These are phyloP conservation scores for Blastobasis adustella DNA, from an alignment of 2,888 invertebrate species.

Conservation along the genomic window DNA sequence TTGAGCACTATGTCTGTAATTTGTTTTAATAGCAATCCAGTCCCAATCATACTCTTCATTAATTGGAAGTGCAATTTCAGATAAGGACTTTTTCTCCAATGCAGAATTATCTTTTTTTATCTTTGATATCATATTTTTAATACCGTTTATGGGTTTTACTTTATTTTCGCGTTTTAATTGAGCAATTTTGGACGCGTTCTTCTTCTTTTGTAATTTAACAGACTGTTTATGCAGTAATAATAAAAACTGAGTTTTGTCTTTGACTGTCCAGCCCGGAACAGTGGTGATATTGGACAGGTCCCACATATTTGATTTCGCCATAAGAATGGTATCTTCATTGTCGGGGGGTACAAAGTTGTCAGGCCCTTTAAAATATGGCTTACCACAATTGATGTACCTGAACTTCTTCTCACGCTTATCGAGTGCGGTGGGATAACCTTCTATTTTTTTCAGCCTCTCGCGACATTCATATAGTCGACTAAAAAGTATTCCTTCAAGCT, in stretches of 20 bases:
- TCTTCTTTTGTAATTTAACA: conserved; percentile 25
- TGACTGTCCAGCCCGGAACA: conserved; percentile 70
- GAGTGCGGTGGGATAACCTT: conserved; percentile 7
- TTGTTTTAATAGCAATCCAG: conserved; percentile 37
- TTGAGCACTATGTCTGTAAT: conserved; percentile 73
- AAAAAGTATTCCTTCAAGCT: conserved; percentile 40
- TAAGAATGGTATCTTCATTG: conserved; percentile 74
- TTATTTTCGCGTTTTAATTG: conserved; percentile 22
- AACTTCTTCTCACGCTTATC: conserved; percentile 26
- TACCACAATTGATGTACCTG: conserved; percentile 56
- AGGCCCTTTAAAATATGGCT: conserved; percentile 81
- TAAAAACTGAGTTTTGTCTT: conserved; percentile 57
- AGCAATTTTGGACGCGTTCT: conserved; percentile 29
- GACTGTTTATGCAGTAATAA: conserved; percentile 58
- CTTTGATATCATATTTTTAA: conserved; percentile 17
- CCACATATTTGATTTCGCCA: conserved; percentile 44
- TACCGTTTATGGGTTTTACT: conserved; percentile 6
- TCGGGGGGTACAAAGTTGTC: conserved; percentile 66
- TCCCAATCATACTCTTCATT: conserved; percentile 45
- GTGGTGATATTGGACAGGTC: conserved; percentile 62
- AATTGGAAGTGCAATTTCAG: conserved; percentile 39
- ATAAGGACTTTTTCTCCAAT: conserved; percentile 28
- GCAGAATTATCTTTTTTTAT: conserved; percentile 25
- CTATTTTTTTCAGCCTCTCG: conserved; percentile 30
- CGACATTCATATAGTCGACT: conserved; percentile 45